Evolutionary conservation across 1,140 invertebrate species (phyloP).

Genomic region (Drosophila bifasciata): DNA sequence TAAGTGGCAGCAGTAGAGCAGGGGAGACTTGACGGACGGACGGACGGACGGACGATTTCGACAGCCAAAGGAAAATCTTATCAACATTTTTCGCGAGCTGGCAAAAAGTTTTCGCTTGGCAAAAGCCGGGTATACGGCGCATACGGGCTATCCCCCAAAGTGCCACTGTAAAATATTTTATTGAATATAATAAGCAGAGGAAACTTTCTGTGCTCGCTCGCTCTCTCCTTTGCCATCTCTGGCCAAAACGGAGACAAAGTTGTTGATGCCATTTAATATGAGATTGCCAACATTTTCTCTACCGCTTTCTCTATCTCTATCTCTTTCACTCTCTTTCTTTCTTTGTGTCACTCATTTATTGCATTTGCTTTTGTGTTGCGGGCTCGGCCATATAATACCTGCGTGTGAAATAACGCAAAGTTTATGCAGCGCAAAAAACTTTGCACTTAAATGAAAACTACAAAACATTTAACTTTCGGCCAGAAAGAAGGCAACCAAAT

Average conservation of each 20-base stretch:
- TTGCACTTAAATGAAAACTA: slow-evolving; percentile 79
- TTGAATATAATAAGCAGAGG: slow-evolving; percentile 77
- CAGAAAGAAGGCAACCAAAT: slow-evolving; percentile 55
- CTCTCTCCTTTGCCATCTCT: too few species aligned
- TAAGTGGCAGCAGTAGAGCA: slow-evolving; percentile 35
- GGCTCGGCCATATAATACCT: slow-evolving; percentile 75
- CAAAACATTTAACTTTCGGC: slow-evolving; percentile 73
- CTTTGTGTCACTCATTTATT: slow-evolving; percentile 56
- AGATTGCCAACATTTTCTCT: slow-evolving; percentile 63
- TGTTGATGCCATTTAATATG: slow-evolving; percentile 77
- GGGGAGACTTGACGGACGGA: slow-evolving; percentile 6
- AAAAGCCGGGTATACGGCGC: neutral
- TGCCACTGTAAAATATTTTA: slow-evolving; percentile 80
- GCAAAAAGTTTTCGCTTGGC: slow-evolving; percentile 48
- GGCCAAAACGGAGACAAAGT: slow-evolving; percentile 69
- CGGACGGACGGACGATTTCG: slow-evolving; percentile 3
- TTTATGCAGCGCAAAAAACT: slow-evolving; percentile 75
- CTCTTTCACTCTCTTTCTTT: neutral
- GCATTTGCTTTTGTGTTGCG: slow-evolving; percentile 70
- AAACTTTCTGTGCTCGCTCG: slow-evolving; percentile 53
- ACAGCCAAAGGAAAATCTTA: slow-evolving; percentile 49
- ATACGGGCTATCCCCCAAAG: slow-evolving; percentile 46
- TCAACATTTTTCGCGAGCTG: slow-evolving; percentile 53
- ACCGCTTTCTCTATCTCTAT: neutral
- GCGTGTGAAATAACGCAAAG: slow-evolving; percentile 80